Conservation (phyloP, 2,797 vertebrate genomes). For the Aselliscus stoliczkanus region DNA sequence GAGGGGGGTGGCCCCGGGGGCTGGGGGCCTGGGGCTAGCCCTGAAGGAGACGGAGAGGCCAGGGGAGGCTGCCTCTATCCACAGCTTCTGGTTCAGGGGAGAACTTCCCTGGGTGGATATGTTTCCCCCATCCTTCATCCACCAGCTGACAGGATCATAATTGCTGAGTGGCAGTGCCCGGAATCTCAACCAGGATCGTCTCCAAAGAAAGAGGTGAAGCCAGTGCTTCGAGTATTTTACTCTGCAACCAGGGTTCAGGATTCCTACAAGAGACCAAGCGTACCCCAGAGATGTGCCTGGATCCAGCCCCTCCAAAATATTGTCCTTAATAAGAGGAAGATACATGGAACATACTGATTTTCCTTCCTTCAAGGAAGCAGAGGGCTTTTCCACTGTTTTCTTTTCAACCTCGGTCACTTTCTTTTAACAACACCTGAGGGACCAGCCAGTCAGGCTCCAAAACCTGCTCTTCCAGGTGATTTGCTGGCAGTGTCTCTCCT, state of each 20-base stretch:
- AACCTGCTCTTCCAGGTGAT: not conserved
- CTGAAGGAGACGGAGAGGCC: not conserved
- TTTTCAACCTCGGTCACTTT: not conserved
- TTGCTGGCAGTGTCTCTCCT: not conserved
- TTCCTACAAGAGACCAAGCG: not conserved
- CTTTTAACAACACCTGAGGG: not conserved
- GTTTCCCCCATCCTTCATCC: not conserved
- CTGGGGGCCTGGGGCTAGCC: rapidly evolving
- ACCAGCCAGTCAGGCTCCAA: not conserved
- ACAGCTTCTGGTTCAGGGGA: not conserved
- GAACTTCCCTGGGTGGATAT: not conserved
- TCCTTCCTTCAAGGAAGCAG: not conserved
- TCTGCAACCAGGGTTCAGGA: not conserved
- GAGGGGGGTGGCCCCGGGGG: no score
- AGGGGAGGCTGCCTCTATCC: rapidly evolving
- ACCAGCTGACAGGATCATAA: not conserved
- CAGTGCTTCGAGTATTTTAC: not conserved
- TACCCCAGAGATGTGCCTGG: not conserved
- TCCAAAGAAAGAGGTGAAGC: not conserved
- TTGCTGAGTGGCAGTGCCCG: not conserved
- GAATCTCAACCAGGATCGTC: not conserved
- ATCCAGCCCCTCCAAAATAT: not conserved
- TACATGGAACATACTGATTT: rapidly evolving
- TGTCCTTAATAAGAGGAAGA: not conserved
- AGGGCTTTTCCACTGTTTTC: not conserved